A percentile compares a stretch with the other conserved stretches of the same genome.
These are phyloP conservation scores for Odontocolon sp. DNA, from an alignment of 2,888 invertebrate genomes.

Conservation along the genomic window DNA sequence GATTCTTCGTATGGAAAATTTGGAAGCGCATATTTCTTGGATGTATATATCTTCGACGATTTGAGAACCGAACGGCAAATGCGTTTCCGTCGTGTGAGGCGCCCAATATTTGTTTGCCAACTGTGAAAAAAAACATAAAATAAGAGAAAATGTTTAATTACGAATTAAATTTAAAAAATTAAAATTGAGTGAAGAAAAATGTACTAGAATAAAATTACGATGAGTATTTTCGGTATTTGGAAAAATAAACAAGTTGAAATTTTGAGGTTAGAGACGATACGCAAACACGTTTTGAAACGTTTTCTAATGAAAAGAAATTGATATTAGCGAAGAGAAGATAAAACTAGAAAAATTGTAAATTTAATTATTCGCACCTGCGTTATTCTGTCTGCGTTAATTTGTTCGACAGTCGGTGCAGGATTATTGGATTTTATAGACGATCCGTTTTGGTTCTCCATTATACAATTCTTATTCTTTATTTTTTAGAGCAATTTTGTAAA, in stretches of 20 bases:
- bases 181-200: neutral
- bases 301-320: neutral
- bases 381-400: constrained; percentile 94
- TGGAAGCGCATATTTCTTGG: constrained; percentile 92
- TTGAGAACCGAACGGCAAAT: constrained; percentile 88
- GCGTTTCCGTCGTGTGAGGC: constrained; percentile 88
- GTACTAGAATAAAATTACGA: too few relatives aligned
- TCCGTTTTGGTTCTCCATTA: constrained; percentile 73
- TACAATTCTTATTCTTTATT: too few relatives aligned
- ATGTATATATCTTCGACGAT: constrained; percentile 94
- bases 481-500: too few relatives aligned
- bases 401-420: constrained; percentile 91
- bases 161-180: neutral
- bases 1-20: constrained; percentile 92
- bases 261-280: constrained; percentile 47
- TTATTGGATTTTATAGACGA: constrained; percentile 76
- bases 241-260: too few relatives aligned
- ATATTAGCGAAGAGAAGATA: too few relatives aligned
- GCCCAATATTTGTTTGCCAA: constrained; percentile 97
- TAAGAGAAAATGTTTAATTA: too few relatives aligned
- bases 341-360: neutral
- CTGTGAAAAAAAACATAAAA: constrained; percentile 83
- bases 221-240: too few relatives aligned
- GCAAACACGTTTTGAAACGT: neutral
- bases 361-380: constrained; percentile 88